Conservation (phyloP, 2,113 vertebrate species). For the Climacteris rufus region DNA sequence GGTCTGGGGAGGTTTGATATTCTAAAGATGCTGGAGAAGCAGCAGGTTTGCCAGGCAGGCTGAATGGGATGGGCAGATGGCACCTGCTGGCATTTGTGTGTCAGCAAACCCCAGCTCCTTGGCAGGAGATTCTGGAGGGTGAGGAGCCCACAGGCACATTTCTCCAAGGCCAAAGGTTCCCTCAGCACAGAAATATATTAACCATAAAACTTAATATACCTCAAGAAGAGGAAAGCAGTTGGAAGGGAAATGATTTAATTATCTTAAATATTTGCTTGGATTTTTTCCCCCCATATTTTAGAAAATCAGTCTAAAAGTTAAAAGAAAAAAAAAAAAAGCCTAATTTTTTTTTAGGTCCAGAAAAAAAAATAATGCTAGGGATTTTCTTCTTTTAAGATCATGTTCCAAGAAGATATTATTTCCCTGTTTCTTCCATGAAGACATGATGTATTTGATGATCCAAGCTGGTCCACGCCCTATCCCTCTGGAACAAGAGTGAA, state of each 20-base stretch:
- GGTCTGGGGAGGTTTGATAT: neutral
- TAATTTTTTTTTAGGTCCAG: neutral
- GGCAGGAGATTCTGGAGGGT: neutral
- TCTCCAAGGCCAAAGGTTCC: neutral
- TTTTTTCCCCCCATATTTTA: neutral
- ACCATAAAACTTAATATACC: neutral
- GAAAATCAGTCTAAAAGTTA: neutral
- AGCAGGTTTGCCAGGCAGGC: neutral
- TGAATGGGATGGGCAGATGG: neutral
- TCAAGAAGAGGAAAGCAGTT: neutral
- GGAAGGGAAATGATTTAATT: neutral
- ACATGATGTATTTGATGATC: neutral
- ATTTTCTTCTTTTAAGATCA: neutral
- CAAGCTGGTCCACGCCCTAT: neutral
- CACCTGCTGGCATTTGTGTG: neutral
- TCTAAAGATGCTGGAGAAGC: neutral
- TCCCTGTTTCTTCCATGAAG: neutral
- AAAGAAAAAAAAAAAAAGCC: neutral
- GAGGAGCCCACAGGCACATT: neutral
- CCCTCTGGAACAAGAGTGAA: neutral
- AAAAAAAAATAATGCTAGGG: neutral
- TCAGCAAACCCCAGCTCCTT: neutral
- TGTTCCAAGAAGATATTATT: neutral
- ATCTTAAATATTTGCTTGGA: neutral
- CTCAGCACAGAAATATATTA: neutral